phyloP scores from a whole-genome alignment of 2,888 invertebrate genomes.

The Phyllotreta cruciferae region DNA sequence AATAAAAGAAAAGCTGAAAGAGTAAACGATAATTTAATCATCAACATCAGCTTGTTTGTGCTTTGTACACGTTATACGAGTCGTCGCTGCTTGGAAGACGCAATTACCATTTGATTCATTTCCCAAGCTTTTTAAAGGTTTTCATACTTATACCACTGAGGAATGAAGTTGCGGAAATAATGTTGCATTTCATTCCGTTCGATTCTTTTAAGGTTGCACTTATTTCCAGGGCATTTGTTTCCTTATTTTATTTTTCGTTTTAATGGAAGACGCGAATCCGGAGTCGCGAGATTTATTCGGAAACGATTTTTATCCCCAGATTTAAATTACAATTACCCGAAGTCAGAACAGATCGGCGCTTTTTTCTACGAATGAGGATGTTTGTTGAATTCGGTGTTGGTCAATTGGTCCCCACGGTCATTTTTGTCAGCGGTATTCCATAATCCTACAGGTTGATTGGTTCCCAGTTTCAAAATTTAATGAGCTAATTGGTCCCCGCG shows the following conservation, averaged over 20 bases:
- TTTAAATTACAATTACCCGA: neutral
- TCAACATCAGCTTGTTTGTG: too few relatives aligned
- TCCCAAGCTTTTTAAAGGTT: constrained; percentile 35
- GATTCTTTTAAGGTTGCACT: constrained; percentile 15
- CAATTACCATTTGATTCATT: constrained; percentile 44
- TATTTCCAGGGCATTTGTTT: constrained; percentile 7
- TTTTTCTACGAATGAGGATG: too few relatives aligned
- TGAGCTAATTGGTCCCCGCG: too few relatives aligned
- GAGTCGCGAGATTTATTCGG: neutral
- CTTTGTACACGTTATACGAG: too few relatives aligned
- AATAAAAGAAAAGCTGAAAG: too few relatives aligned
- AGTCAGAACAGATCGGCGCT: neutral
- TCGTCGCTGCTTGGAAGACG: constrained; percentile 22
- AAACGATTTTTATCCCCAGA: neutral
- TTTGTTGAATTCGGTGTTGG: too few relatives aligned
- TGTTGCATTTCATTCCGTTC: constrained; percentile 8
- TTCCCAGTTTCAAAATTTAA: too few relatives aligned
- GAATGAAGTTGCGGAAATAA: constrained; percentile 22
- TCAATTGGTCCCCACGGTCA: too few relatives aligned
- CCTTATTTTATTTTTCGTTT: neutral
- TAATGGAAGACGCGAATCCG: neutral
- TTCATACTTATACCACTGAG: constrained; percentile 25
- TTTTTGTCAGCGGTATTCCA: too few relatives aligned
- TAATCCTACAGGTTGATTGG: too few relatives aligned
- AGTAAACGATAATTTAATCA: too few relatives aligned